phyloP scores from a whole-genome alignment of 2,797 vertebrate species.

The Muraenolepis orangiensis region DNA sequence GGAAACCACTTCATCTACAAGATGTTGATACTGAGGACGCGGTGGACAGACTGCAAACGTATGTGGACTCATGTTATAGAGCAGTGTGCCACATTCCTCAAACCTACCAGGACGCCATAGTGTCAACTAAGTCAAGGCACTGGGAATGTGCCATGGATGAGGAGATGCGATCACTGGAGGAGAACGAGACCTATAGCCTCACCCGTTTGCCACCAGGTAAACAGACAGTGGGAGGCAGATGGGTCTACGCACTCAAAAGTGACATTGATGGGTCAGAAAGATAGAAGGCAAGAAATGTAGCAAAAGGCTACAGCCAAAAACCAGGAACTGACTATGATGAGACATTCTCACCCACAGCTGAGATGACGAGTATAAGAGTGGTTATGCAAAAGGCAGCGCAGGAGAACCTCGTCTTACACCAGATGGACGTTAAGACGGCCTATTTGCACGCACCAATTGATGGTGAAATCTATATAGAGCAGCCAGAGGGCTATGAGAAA shows the following conservation, averaged over 20 bases:
- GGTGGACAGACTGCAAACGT: conserved; percentile 15
- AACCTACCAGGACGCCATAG: conserved; percentile 14
- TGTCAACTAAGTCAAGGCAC: conserved; percentile 9
- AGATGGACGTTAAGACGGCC: not conserved
- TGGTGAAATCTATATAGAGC: not conserved
- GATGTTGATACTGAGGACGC: not conserved
- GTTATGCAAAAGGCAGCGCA: not conserved
- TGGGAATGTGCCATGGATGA: conserved; percentile 22
- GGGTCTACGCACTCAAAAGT: not conserved
- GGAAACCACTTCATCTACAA: not conserved
- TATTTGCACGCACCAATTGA: not conserved
- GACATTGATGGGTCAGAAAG: not conserved
- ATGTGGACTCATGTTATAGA: conserved; percentile 28
- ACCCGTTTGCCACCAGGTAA: not conserved
- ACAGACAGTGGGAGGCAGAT: not conserved
- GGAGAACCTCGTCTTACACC: not conserved
- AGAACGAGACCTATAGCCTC: conserved; percentile 1
- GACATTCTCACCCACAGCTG: not conserved
- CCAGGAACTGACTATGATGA: not conserved
- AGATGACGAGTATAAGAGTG: not conserved
- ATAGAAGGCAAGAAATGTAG: not conserved
- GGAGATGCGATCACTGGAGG: conserved; percentile 3
- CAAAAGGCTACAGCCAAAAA: not conserved
- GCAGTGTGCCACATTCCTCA: conserved; percentile 20
- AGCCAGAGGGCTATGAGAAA: not conserved